These are phyloP conservation scores for Merops nubicus DNA, from an alignment of 2,113 vertebrate species.

Conservation along the genomic window DNA sequence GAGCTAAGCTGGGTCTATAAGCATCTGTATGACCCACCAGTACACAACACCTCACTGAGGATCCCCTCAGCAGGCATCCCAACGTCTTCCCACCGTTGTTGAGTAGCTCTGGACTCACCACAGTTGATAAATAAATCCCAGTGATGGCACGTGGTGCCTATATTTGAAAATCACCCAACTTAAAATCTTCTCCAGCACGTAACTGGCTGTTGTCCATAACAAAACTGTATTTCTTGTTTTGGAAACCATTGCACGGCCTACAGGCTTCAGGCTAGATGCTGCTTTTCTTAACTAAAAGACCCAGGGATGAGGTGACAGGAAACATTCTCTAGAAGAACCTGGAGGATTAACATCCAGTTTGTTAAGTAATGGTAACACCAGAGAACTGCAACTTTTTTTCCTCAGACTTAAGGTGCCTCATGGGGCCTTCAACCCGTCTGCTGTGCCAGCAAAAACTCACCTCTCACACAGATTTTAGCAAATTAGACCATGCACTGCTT, in stretches of 20 bases:
- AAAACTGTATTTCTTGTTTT: not conserved
- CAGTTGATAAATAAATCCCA: not conserved
- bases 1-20: not conserved
- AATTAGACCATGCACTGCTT: not conserved
- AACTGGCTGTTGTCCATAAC: rapidly evolving
- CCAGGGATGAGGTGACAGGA: not conserved
- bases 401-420: rapidly evolving
- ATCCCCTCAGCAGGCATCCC: not conserved
- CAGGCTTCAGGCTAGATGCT: not conserved
- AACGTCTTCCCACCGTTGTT: not conserved
- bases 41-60: not conserved
- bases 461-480: rapidly evolving
- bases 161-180: not conserved
- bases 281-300: not conserved
- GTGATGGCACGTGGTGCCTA: rapidly evolving
- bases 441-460: not conserved
- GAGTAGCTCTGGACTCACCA: not conserved
- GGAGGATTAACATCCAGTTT: not conserved
- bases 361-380: not conserved
- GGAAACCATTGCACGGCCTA: rapidly evolving
- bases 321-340: not conserved
- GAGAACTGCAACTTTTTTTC: rapidly evolving
- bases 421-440: rapidly evolving
- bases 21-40: not conserved
- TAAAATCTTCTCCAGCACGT: not conserved